phyloP scores from a whole-genome alignment of 2,113 vertebrate species.

The Dascyllus trimaculatus region DNA sequence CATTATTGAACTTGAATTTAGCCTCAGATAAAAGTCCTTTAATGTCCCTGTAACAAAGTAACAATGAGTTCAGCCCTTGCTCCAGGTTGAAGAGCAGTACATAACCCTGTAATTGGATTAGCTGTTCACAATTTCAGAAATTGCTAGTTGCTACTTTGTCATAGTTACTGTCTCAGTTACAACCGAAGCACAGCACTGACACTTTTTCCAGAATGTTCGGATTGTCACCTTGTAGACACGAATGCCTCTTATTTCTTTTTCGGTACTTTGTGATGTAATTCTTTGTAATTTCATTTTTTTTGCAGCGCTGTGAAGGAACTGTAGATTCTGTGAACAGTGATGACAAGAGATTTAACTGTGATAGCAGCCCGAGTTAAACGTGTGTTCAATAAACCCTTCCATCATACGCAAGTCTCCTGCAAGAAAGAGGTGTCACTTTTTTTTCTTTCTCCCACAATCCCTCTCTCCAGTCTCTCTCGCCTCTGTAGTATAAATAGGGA shows the following conservation, averaged over 20 bases:
- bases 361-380: conserved; percentile 24
- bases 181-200: not conserved
- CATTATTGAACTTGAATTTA: conserved; percentile 17
- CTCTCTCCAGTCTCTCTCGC: conserved; percentile 8
- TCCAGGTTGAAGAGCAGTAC: not conserved
- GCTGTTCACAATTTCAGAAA: not conserved
- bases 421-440: conserved; percentile 16
- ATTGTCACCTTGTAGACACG: not conserved
- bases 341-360: conserved; percentile 13
- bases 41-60: not conserved
- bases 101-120: conserved; percentile 31
- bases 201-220: not conserved
- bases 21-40: conserved; percentile 20
- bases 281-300: conserved; percentile 2
- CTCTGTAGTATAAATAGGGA: conserved; percentile 40
- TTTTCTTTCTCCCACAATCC: not conserved
- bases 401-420: conserved; percentile 18
- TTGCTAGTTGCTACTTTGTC: conserved; percentile 6
- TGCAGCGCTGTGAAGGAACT: not conserved
- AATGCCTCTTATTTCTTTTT: not conserved
- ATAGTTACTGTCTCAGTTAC: conserved; percentile 4
- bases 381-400: conserved; percentile 30
- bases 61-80: not conserved
- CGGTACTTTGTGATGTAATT: conserved; percentile 14
- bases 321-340: conserved; percentile 10